Evolutionary conservation across 37 sponge, comb jelly and placozoan genomes (phyloP).

Genomic region (Petrosia ficiformis): DNA sequence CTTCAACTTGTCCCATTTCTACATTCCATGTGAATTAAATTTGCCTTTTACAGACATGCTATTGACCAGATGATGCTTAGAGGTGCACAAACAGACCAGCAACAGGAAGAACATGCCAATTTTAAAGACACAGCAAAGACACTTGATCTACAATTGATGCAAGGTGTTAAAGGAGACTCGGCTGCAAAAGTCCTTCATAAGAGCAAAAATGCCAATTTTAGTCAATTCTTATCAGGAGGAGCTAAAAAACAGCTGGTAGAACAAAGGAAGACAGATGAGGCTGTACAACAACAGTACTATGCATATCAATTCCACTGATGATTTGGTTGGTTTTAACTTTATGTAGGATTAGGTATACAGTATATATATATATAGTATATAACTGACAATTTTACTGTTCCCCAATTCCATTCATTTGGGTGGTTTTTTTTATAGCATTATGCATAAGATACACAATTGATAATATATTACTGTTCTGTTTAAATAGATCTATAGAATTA

Average conservation of each 20-base stretch:
- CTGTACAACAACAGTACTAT: slow-evolving; percentile 85
- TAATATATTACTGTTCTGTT: too few relatives aligned
- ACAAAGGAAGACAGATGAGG: slow-evolving; percentile 67
- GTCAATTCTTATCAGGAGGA: slow-evolving; percentile 70
- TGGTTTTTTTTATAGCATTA: too few relatives aligned
- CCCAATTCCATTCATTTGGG: too few relatives aligned
- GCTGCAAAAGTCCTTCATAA: slow-evolving; percentile 71
- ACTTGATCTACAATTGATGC: slow-evolving; percentile 62
- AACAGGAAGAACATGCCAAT: slow-evolving; percentile 86
- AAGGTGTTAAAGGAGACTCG: slow-evolving; percentile 51
- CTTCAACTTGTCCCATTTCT: background rate
- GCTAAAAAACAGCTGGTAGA: slow-evolving; percentile 73
- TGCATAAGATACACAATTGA: too few relatives aligned
- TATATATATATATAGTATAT: background rate
- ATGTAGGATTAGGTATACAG: too few relatives aligned
- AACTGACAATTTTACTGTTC: background rate
- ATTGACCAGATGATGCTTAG: slow-evolving; percentile 61
- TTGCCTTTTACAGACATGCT: slow-evolving; percentile 45
- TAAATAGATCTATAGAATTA: too few relatives aligned
- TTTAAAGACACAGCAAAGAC: slow-evolving; percentile 46
- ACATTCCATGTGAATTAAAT: background rate
- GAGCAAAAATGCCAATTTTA: slow-evolving; percentile 75
- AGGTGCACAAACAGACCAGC: slow-evolving; percentile 63
- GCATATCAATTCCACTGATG: slow-evolving; percentile 58
- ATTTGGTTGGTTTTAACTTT: too few relatives aligned